These are phyloP conservation scores for Oncopodura yosiiana DNA, from an alignment of 1,140 invertebrate species.

Conservation along the genomic window DNA sequence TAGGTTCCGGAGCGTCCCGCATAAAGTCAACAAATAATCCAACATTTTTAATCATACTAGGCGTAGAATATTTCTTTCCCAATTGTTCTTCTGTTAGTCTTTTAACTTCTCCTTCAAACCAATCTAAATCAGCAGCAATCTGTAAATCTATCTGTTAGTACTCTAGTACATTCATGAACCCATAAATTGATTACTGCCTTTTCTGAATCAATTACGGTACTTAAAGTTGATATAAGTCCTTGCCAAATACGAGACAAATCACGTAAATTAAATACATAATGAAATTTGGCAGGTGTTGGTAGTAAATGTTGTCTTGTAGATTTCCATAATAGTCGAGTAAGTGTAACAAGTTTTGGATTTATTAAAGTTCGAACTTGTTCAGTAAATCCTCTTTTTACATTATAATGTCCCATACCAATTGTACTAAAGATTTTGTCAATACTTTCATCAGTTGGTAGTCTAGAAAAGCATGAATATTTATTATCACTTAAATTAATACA, in stretches of 20 bases:
- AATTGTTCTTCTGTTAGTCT: conserved; percentile 20
- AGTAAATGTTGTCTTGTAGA: conserved; percentile 61
- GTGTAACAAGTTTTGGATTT: conserved; percentile 63
- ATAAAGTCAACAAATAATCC: conserved; percentile 34
- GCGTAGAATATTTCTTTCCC: conserved; percentile 22
- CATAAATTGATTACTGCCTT: conserved; percentile 74
- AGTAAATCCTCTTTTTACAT: conserved; percentile 72
- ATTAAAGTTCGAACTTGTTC: conserved; percentile 70
- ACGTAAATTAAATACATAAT: conserved; percentile 90
- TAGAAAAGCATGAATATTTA: not conserved
- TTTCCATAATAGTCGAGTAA: conserved; percentile 82
- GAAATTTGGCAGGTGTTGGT: conserved; percentile 92
- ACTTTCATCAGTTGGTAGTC: conserved; percentile 57
- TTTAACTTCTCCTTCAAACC: conserved; percentile 32
- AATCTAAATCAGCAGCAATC: conserved; percentile 28
- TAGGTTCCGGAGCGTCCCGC: conserved; percentile 91
- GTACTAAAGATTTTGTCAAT: conserved; percentile 79
- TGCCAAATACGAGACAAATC: conserved; percentile 93
- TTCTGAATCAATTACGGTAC: conserved; percentile 71
- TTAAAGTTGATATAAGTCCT: conserved; percentile 86
- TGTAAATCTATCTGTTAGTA: conserved; percentile 67
- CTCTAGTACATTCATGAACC: conserved; percentile 87
- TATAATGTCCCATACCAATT: conserved; percentile 82
- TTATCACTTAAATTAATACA: not conserved
- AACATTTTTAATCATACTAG: conserved; percentile 19